Evolutionary conservation across 2,113 vertebrate species (phyloP), one percentile per base, ranked within the genome.

Genomic region (Myocastor coypus): DNA sequence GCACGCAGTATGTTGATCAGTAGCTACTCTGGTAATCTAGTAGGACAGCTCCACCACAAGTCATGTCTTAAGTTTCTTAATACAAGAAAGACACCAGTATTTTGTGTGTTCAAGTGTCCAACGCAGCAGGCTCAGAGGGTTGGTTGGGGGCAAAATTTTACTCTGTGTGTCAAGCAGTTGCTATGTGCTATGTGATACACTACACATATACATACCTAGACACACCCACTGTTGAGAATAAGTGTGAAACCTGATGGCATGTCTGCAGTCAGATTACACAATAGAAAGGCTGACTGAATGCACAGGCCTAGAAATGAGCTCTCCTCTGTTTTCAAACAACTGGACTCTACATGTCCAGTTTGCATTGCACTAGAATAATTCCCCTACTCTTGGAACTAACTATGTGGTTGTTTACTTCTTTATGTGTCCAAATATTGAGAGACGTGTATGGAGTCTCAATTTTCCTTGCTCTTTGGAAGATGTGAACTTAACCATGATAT

Each of bases 11-110:
- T 83, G 22, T 2, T 94, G 90, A 89, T 88, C 73, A 96, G 84
- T 37, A 57, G 68, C 2, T 30, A 5, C 68, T 96, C 7, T 34
- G 59, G 63, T 75, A 83, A 83, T 85, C 85, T 83, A 75, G 69
- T n/a, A 95, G 68, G 34, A 37, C 73, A 46, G 20, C 40, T 57
- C 46, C 34, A 71, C 71, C 3, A 12, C 0, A 34, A 94, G 40
- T 93, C 80, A 92, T 46, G 11, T 88, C 83, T 91, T 96, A 46
- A 92, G 82, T 92, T 97, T 32, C 42, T 90, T 57, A 28, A 55
- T 8, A 42, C 20, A 91, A 92, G 61, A 89, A 69, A 52, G 40
- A 57, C 63, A 22, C 46, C 80, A 73, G 20, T 83, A 81, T 59
- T 73, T 86, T 82, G 22, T 37, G 11, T 52, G 59, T 40, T 91